These are phyloP conservation scores for Lapara coniferarum DNA, from an alignment of 2,888 invertebrate genomes.

Conservation along the genomic window DNA sequence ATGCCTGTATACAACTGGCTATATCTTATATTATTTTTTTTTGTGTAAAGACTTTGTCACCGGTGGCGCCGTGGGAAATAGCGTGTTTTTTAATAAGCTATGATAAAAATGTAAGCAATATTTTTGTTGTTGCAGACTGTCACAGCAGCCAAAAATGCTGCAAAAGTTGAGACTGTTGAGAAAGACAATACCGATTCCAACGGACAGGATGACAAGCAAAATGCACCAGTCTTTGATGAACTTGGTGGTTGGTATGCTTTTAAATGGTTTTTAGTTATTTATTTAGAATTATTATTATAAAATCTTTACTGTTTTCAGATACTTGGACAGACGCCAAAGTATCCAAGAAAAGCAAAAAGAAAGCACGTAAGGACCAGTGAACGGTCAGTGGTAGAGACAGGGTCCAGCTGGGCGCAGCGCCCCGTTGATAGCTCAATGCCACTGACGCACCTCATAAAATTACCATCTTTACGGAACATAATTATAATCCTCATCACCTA, in stretches of 20 bases:
- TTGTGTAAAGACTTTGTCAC: neutral
- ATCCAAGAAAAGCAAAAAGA: slow-evolving; percentile 90
- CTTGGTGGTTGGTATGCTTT: slow-evolving; percentile 66
- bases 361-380: slow-evolving; percentile 89
- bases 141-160: slow-evolving; percentile 54
- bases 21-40: neutral
- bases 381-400: slow-evolving; percentile 56
- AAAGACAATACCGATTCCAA: slow-evolving; percentile 69
- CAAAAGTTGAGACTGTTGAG: slow-evolving; percentile 62
- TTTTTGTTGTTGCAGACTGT: slow-evolving; percentile 54
- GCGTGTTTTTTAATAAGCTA: too few relatives aligned
- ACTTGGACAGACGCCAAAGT: slow-evolving; percentile 90
- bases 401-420: slow-evolving; percentile 54
- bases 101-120: neutral
- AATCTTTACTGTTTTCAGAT: slow-evolving; percentile 72
- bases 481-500: neutral
- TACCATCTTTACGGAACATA: slow-evolving; percentile 43
- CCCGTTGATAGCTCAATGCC: slow-evolving; percentile 75
- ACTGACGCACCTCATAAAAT: slow-evolving; percentile 68
- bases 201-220: slow-evolving; percentile 65
- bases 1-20: too few relatives aligned
- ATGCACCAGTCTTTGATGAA: slow-evolving; percentile 71
- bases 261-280: slow-evolving; percentile 6
- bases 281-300: slow-evolving; percentile 1
- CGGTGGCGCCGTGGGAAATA: too few relatives aligned